Evolutionary conservation across 2,888 invertebrate genomes (phyloP).

Genomic region (Meghimatium bilineatum): DNA sequence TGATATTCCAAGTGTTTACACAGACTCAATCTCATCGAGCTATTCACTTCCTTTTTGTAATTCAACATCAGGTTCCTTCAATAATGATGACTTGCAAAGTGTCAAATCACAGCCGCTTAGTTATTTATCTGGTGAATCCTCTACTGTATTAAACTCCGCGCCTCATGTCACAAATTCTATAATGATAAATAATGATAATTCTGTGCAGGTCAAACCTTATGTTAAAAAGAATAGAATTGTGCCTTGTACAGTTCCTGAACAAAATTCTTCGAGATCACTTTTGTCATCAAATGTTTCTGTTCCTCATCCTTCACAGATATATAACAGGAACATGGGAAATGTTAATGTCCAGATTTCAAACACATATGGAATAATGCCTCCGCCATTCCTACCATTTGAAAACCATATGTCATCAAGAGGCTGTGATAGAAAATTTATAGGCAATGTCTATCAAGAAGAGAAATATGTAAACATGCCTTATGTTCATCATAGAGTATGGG

Average conservation of each 20-base stretch:
- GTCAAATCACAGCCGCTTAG: neutral
- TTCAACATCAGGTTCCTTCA: neutral
- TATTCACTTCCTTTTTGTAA: neutral
- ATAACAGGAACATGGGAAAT: neutral
- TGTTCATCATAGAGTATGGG: neutral
- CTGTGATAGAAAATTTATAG: neutral
- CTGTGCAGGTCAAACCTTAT: conserved; percentile 24
- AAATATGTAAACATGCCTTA: neutral
- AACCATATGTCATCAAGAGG: neutral
- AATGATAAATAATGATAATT: neutral
- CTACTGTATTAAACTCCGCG: neutral
- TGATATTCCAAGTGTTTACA: neutral
- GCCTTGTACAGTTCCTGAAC: neutral
- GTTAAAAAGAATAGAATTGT: conserved; percentile 11
- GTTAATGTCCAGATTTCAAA: neutral
- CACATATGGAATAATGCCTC: neutral
- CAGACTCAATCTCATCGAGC: neutral
- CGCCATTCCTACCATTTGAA: neutral
- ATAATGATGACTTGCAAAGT: neutral
- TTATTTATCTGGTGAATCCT: too few species aligned
- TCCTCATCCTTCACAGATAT: neutral
- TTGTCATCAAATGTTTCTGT: neutral
- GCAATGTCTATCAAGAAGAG: neutral
- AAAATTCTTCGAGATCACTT: neutral
- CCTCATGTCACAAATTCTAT: neutral